Evolutionary conservation across 2,797 vertebrate species (phyloP), one percentile per base, ranked within the genome.

Genomic region (Argya squamiceps): DNA sequence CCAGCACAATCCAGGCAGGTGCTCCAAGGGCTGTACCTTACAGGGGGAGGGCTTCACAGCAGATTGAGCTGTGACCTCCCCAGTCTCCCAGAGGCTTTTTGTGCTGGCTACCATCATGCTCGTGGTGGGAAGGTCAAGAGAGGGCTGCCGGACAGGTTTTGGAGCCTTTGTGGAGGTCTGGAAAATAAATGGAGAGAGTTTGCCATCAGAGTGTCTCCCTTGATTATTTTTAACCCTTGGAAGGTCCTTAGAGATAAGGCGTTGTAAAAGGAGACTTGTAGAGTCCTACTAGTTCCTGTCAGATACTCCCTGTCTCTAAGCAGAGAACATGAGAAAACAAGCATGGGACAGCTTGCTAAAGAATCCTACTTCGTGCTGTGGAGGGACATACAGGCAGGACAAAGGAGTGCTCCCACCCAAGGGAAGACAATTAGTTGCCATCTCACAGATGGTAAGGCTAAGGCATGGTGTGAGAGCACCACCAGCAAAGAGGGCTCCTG

Each of bases 21-120:
- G 7, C 8, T 24, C 6, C 4, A 8, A 41, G 21, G 13, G 8
- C 14, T 91, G 27, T 96, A 99, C 99, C 98, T 99, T 99, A 55
- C 97, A 98, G 7, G 98, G 29, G 0, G 87, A 30, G 24, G 93
- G 71, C 84, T 98, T 98, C 47, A 46, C 9, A 0, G 95, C 32
- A 56, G 96, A 97, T 26, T 98, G 99, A 79, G 98, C 97, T 96
- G 98, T 98, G 37, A 98, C 97, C 15, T 99, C 99, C 32, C 99
- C 98, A 0, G 97, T 98, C 96, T 99, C 99, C 98, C 99, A 99
- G 49, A 98, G 98, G 88, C 64, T 99, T 97, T 99, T 99, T 32
- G 98, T 99, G 87, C 96, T 98, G 41, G 99, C 98, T 50, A 99
- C 98, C 1, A 98, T 98, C 93, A 98, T 98, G 26, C 97, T 93